Conservation (phyloP, 2,888 invertebrate species). For the Chironomus tentans region DNA sequence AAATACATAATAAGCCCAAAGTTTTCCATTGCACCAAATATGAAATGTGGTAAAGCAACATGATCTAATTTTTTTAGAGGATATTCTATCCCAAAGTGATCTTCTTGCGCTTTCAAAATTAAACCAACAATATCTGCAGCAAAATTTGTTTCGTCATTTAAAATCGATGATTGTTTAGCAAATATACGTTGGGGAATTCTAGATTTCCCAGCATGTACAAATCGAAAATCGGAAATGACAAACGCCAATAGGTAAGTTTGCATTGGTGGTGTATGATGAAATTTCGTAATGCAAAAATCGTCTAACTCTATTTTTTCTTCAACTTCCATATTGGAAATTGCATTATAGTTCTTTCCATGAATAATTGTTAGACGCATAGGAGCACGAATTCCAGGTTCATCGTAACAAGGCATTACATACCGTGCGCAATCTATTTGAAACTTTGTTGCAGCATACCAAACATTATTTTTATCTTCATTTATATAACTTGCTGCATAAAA, state of each 20-base stretch:
- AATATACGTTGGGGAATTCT: neutral
- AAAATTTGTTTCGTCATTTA: neutral
- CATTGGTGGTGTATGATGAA: conserved; percentile 46
- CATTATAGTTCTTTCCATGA: conserved; percentile 36
- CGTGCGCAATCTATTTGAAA: conserved; percentile 4
- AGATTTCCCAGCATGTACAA: conserved; percentile 30
- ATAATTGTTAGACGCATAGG: conserved; percentile 50
- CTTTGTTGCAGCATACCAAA: conserved; percentile 8
- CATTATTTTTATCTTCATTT: neutral
- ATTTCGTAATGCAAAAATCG: neutral
- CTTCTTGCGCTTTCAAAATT: neutral
- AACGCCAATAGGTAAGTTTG: conserved; percentile 66
- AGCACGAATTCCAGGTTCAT: conserved; percentile 56
- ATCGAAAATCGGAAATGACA: conserved; percentile 47
- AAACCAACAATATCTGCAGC: neutral
- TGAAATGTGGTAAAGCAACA: conserved; percentile 49
- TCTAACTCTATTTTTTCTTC: neutral
- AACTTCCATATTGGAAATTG: conserved; percentile 33
- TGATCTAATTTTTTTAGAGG: conserved; percentile 45
- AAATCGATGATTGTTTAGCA: neutral
- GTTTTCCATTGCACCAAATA: conserved; percentile 58
- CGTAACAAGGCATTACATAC: conserved; percentile 58
- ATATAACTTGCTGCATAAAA: conserved; percentile 1
- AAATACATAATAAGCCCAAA: conserved; percentile 53
- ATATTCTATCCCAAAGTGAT: neutral